Conservation (phyloP, 2,888 invertebrate genomes). For the Dendrolimus houi region DNA sequence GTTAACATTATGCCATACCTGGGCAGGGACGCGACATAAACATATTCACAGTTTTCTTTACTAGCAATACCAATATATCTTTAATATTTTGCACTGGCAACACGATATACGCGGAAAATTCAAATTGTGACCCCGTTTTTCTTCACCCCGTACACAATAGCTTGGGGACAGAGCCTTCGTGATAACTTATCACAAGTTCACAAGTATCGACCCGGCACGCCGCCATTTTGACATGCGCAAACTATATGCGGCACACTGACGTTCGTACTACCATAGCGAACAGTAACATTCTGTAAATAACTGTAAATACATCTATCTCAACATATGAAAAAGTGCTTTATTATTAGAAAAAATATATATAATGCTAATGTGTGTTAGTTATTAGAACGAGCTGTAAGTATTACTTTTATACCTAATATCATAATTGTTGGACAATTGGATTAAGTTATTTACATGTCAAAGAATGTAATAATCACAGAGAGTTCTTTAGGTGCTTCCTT, state of each 20-base stretch:
- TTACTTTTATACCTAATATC: neutral
- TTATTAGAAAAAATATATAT: neutral
- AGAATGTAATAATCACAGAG: neutral
- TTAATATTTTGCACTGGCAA: conserved; percentile 18
- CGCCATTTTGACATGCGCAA: conserved; percentile 52
- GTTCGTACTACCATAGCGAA: conserved; percentile 44
- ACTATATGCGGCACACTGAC: conserved; percentile 63
- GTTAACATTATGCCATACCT: no score
- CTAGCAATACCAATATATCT: conserved; percentile 4
- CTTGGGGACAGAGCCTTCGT: conserved; percentile 57
- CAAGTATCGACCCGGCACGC: conserved; percentile 47
- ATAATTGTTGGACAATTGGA: neutral
- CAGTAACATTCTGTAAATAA: conserved; percentile 51
- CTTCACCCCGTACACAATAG: conserved; percentile 58
- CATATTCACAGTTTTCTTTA: no score
- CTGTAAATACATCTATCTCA: conserved; percentile 34
- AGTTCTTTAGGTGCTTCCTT: no score
- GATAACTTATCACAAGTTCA: conserved; percentile 42
- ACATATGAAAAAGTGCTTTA: conserved; percentile 3
- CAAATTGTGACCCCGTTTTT: conserved; percentile 58
- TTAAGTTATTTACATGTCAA: neutral
- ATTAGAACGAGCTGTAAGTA: neutral
- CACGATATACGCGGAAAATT: conserved; percentile 51
- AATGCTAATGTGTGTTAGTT: neutral
- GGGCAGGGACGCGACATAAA: no score